Evolutionary conservation across 1,140 invertebrate genomes (phyloP).

Genomic region (Atta cephalotes): DNA sequence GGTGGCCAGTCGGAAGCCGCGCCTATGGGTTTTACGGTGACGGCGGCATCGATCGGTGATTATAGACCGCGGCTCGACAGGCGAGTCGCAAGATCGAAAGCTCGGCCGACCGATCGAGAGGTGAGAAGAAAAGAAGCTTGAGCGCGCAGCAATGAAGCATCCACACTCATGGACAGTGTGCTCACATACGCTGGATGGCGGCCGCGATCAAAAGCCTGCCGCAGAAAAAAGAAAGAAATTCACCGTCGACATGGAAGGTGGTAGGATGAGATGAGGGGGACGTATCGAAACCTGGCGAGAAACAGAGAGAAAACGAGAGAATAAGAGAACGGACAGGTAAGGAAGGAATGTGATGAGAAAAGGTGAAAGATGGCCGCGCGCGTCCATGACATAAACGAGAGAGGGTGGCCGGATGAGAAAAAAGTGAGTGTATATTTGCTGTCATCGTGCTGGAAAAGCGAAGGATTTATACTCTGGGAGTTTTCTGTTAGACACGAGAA

Average conservation of each 20-base stretch:
- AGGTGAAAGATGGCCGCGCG: conserved; percentile 48
- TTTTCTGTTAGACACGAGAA: conserved; percentile 53
- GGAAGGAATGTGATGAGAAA: conserved; percentile 22
- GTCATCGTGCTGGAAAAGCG: conserved; percentile 53
- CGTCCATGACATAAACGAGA: conserved; percentile 14
- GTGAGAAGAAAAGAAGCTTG: conserved; percentile 61
- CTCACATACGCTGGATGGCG: background rate
- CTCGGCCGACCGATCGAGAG: conserved; percentile 55
- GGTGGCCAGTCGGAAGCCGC: conserved; percentile 60
- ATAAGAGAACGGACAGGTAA: background rate
- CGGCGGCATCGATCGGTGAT: conserved; percentile 76
- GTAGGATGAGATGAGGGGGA: background rate
- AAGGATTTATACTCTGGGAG: conserved; percentile 48
- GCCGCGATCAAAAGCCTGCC: conserved; percentile 57
- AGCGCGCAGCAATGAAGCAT: conserved; percentile 40
- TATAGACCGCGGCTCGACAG: conserved; percentile 76
- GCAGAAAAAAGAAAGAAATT: conserved; percentile 54
- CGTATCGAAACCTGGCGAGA: conserved; percentile 42
- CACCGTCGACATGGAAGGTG: conserved; percentile 20
- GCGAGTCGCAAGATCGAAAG: conserved; percentile 71
- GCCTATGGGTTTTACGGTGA: conserved; percentile 63
- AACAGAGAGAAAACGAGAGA: conserved; percentile 39
- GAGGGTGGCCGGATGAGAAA: conserved; percentile 9
- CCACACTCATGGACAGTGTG: conserved; percentile 17
- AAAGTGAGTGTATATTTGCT: conserved; percentile 54